Evolutionary conservation across 2,113 vertebrate species (phyloP), one percentile per base, ranked within the genome.

Genomic region (Chaetodon trifascialis): DNA sequence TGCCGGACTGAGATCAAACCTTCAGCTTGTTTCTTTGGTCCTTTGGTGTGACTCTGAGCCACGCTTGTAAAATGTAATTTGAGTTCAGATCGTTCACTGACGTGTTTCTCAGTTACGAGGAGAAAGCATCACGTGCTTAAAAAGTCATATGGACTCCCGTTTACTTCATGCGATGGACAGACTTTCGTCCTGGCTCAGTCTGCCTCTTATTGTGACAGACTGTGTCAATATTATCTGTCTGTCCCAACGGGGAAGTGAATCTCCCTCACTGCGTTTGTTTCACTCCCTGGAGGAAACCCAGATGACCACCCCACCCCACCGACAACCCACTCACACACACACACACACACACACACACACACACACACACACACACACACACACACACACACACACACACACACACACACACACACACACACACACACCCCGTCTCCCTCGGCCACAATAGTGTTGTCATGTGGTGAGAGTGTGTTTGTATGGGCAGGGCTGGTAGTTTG

Each of bases 181-280:
- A 72, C 19, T 56, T 65, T 23, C 6, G 10, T 34, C 19, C 14
- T n/a, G 16, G 67, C 68, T 73, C 52, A 52, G 78, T 78, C 47
- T 58, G 64, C 44, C 30, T 84, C 75, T 83, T 56, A 83, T 85
- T 89, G 85, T 92, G 80, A 83, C 75, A 83, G 76, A 86, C 79
- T 92, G 55, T 85, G 87, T 91, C 85, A 88, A 88, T 93, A 87
- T 89, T 84, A 88, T 91, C 88, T 42, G 84, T 92, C 90, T 80
- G 82, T 84, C 75, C 47, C 44, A 51, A 75, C 14, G 52, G 84
- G 86, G 93, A 94, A 93, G 92, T 89, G 86, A 92, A 89, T 89
- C 89, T 94, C 75, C 79, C 60, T 86, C 69, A 68, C 66, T 80
- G 30, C 42, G 62, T 88, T 93, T 89, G 74, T 92, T 89, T 89